A percentile compares a stretch with the other conserved stretches of the same genome.
These are phyloP conservation scores for Nasonia longicornis DNA, from an alignment of 1,140 invertebrate genomes.

Conservation along the genomic window DNA sequence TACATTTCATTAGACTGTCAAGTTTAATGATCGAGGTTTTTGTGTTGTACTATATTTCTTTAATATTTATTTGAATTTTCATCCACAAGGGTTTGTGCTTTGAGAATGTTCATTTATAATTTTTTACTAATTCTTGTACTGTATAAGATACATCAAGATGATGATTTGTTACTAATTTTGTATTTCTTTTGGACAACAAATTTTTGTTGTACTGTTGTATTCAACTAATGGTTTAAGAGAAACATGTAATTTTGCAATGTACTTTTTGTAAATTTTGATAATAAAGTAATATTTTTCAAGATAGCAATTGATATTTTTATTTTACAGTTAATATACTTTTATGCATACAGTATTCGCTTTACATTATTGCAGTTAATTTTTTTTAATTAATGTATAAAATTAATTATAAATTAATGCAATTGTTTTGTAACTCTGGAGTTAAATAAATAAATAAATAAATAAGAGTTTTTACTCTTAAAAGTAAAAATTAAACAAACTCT, in stretches of 20 bases:
- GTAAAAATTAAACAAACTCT: not conserved
- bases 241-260: too few relatives aligned
- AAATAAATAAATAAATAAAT: too few relatives aligned
- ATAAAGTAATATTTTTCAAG: slow-evolving; percentile 16
- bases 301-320: slow-evolving; percentile 14
- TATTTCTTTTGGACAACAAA: not conserved
- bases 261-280: slow-evolving; percentile 39
- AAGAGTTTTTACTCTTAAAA: not conserved
- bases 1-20: not conserved
- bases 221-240: not conserved
- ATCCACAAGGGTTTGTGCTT: not conserved
- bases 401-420: too few relatives aligned
- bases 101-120: not conserved
- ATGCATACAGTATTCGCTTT: too few relatives aligned
- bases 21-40: not conserved
- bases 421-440: too few relatives aligned
- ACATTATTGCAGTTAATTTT: too few relatives aligned
- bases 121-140: not conserved
- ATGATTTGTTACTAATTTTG: not conserved
- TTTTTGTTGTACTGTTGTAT: not conserved
- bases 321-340: slow-evolving; percentile 9
- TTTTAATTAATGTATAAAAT: too few relatives aligned
- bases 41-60: not conserved
- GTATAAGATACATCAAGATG: not conserved
- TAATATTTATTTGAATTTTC: slow-evolving; percentile 6